A percentile compares a stretch with the other conserved stretches of the same genome.
phyloP scores from a whole-genome alignment of 2,113 vertebrate species.

The Pseudorectes ferrugineus region DNA sequence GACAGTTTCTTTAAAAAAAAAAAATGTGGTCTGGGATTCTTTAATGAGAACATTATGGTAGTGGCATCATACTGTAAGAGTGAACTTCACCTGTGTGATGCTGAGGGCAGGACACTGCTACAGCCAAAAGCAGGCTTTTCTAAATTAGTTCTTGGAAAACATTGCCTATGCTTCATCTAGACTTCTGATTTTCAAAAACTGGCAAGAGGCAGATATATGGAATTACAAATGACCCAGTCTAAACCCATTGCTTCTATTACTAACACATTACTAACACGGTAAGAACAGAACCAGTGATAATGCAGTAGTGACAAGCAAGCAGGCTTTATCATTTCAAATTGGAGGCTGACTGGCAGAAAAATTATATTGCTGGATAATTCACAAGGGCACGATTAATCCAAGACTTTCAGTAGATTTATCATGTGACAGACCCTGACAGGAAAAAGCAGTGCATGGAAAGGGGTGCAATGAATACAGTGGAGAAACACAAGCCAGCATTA shows the following conservation, averaged over 20 bases:
- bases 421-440: background rate
- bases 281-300: conserved; percentile 51
- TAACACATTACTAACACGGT: background rate
- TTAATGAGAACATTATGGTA: background rate
- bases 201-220: background rate
- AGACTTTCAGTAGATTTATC: background rate
- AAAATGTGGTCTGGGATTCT: background rate
- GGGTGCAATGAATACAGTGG: background rate
- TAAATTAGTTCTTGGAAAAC: background rate
- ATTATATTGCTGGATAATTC: conserved; percentile 50
- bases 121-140: background rate
- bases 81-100: background rate
- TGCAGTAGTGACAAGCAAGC: background rate
- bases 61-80: background rate
- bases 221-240: background rate
- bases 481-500: background rate
- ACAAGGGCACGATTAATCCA: background rate
- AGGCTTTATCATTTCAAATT: conserved; percentile 8
- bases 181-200: background rate
- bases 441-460: background rate
- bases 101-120: background rate
- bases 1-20: background rate
- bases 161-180: background rate
- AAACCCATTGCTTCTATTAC: background rate
- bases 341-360: conserved; percentile 32